Conservation (phyloP, 2,113 vertebrate species). For the Myotis brandtii region DNA sequence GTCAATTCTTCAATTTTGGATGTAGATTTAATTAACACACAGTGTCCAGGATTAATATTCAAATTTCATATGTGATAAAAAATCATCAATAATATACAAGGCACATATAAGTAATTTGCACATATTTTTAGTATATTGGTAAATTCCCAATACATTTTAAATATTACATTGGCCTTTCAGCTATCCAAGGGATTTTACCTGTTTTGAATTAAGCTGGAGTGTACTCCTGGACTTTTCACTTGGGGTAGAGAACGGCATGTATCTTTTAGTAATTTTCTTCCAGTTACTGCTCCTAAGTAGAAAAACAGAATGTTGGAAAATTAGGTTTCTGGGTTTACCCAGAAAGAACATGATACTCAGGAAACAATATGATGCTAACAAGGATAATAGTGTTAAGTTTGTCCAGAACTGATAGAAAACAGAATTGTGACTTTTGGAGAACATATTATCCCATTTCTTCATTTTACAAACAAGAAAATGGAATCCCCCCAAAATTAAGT, state of each 20-base stretch:
- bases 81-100: neutral
- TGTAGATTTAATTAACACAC: neutral
- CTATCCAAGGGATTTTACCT: neutral
- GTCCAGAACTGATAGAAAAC: constrained; percentile 36
- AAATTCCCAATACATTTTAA: neutral
- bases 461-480: constrained; percentile 8
- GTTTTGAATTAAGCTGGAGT: neutral
- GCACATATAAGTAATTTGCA: neutral
- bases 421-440: neutral
- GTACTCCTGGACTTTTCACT: neutral
- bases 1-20: constrained; percentile 37
- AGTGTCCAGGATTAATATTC: neutral
- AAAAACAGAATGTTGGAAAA: constrained; percentile 2
- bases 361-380: neutral
- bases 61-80: neutral
- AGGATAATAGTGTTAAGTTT: neutral
- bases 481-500: neutral
- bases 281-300: neutral
- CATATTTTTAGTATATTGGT: neutral
- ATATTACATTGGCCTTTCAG: neutral
- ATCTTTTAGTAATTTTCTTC: neutral
- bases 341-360: neutral
- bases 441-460: neutral
- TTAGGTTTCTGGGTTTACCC: neutral
- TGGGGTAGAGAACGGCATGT: neutral